phyloP scores from a whole-genome alignment of 2,797 vertebrate species.

The Nannoperca australis region DNA sequence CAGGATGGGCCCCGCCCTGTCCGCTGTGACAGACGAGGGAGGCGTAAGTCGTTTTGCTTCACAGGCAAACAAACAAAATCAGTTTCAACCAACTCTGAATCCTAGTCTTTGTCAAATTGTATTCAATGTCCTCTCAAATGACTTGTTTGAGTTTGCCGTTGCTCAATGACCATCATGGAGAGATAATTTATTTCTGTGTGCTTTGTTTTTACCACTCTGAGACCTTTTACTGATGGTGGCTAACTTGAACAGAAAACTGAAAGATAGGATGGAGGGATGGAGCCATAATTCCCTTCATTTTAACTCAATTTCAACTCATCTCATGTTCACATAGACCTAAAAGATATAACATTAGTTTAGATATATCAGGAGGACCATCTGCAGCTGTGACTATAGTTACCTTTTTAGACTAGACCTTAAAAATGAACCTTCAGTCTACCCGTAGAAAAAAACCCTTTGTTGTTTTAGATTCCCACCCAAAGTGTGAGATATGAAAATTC shows the following conservation, averaged over 20 bases:
- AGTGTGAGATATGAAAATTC: neutral
- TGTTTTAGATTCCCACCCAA: slow-evolving; percentile 2
- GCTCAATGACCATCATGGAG: neutral
- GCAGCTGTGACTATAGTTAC: neutral
- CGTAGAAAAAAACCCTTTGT: no score
- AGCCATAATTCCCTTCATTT: neutral
- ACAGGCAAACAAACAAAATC: slow-evolving; percentile 64
- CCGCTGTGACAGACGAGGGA: slow-evolving; percentile 90
- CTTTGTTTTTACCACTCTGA: neutral
- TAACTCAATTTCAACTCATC: neutral
- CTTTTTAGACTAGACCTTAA: neutral
- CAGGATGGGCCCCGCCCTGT: slow-evolving; percentile 89
- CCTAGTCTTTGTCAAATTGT: slow-evolving; percentile 31
- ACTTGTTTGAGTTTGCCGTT: slow-evolving; percentile 53
- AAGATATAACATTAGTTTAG: neutral
- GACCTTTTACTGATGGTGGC: neutral
- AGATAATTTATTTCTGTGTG: neutral
- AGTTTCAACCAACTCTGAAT: slow-evolving; percentile 71
- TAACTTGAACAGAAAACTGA: neutral
- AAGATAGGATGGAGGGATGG: neutral
- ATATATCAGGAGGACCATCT: neutral
- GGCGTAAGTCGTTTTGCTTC: slow-evolving; percentile 89
- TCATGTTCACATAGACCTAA: neutral
- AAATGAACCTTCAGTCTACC: neutral
- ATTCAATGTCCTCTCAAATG: slow-evolving; percentile 37